phyloP scores from a whole-genome alignment of 2,888 invertebrate genomes.

The Cryptophagus acutangulus region DNA sequence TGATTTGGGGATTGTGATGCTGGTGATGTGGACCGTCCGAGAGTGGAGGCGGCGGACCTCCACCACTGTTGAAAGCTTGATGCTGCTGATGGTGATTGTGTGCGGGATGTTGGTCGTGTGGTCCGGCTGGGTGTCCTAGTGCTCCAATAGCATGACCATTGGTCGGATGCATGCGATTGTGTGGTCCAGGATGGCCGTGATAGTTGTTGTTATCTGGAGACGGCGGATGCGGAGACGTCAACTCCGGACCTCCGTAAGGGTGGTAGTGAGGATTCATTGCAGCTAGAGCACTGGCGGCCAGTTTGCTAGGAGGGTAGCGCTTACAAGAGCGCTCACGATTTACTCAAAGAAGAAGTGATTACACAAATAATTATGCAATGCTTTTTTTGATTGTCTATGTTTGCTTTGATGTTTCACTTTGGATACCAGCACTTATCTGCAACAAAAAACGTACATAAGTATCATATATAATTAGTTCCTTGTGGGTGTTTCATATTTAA shows the following conservation, averaged over 20 bases:
- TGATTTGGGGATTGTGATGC: slow-evolving; percentile 58
- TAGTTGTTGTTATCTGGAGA: slow-evolving; percentile 70
- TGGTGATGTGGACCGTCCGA: slow-evolving; percentile 47
- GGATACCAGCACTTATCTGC: no score
- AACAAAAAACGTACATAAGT: no score
- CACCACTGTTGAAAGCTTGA: slow-evolving; percentile 50
- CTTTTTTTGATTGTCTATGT: no score
- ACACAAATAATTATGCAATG: no score
- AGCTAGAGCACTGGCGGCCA: slow-evolving; percentile 77
- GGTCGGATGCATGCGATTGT: slow-evolving; percentile 46
- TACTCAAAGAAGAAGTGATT: no score
- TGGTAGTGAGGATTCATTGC: slow-evolving; percentile 91
- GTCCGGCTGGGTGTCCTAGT: slow-evolving; percentile 45
- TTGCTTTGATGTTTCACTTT: no score
- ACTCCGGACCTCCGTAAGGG: slow-evolving; percentile 68
- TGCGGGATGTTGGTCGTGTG: slow-evolving; percentile 39
- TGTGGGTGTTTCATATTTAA: no score
- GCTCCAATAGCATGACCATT: slow-evolving; percentile 50
- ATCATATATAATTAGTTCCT: no score
- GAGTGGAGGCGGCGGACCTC: no score
- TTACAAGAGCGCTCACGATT: slow-evolving; percentile 28
- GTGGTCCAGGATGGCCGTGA: slow-evolving; percentile 47
- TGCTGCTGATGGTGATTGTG: slow-evolving; percentile 49
- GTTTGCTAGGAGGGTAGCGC: slow-evolving; percentile 59
- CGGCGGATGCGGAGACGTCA: slow-evolving; percentile 72